Evolutionary conservation across 2,888 invertebrate species (phyloP).

Genomic region (Apotomis turbidana): DNA sequence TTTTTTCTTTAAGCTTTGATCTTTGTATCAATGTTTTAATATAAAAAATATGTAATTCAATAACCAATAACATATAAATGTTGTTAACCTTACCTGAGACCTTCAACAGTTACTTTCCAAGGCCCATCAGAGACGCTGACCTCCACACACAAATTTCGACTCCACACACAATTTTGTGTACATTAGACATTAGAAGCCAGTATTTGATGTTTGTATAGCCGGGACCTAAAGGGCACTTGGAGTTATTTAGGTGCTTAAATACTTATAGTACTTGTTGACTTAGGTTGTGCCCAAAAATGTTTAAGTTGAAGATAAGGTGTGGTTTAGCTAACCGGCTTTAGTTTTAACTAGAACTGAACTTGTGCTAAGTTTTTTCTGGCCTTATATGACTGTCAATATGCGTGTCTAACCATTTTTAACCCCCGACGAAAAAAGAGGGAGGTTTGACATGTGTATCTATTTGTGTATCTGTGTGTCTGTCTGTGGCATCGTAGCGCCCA

Average conservation of each 20-base stretch:
- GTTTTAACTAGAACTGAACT: neutral
- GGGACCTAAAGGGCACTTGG: conserved; percentile 33
- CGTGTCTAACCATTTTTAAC: too few relatives aligned
- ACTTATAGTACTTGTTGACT: neutral
- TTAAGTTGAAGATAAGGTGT: conserved; percentile 10
- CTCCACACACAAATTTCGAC: conserved; percentile 26
- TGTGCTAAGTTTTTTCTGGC: too few relatives aligned
- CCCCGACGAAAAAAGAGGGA: too few relatives aligned
- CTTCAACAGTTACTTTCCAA: conserved; percentile 39
- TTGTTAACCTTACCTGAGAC: conserved; percentile 35
- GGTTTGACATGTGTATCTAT: too few relatives aligned
- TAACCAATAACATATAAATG: conserved; percentile 12
- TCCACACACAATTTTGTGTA: conserved; percentile 35
- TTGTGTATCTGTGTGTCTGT: too few relatives aligned
- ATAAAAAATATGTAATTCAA: neutral
- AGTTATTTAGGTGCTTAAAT: conserved; percentile 23
- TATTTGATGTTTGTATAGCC: conserved; percentile 14
- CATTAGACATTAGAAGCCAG: conserved; percentile 5
- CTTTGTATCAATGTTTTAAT: too few relatives aligned
- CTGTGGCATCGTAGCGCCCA: too few relatives aligned
- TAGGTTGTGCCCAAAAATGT: conserved; percentile 22
- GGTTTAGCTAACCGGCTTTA: neutral
- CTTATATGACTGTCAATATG: too few relatives aligned
- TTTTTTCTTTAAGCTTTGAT: neutral
- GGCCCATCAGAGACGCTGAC: conserved; percentile 18